A percentile compares a stretch with the other conserved stretches of the same genome.
phyloP scores from a whole-genome alignment of 2,113 vertebrate genomes.

The Prinia subflava region DNA sequence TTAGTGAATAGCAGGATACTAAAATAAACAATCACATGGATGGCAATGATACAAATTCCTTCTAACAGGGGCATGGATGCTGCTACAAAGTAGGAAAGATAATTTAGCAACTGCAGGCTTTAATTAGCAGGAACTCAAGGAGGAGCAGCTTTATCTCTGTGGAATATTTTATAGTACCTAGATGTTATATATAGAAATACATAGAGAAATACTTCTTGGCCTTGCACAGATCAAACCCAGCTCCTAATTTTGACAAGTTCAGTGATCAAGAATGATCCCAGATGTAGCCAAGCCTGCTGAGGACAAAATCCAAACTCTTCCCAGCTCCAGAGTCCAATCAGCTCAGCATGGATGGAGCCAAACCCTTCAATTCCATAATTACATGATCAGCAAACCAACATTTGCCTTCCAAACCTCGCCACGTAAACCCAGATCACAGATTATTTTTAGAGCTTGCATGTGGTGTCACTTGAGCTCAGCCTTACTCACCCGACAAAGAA shows the following conservation, averaged over 20 bases:
- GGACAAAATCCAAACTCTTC: not conserved
- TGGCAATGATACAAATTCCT: not conserved
- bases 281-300: accelerated
- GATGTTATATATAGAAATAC: not conserved
- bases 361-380: not conserved
- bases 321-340: not conserved
- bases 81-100: not conserved
- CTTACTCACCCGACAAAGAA: not conserved
- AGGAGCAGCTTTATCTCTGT: not conserved
- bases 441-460: not conserved
- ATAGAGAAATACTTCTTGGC: not conserved
- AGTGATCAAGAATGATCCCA: not conserved
- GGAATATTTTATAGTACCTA: not conserved
- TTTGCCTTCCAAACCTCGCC: not conserved
- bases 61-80: not conserved
- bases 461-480: not conserved
- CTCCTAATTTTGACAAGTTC: not conserved
- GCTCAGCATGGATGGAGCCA: not conserved
- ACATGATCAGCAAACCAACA: not conserved
- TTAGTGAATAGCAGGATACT: not conserved
- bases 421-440: not conserved
- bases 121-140: not conserved
- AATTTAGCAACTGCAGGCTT: not conserved
- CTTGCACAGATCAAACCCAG: not conserved
- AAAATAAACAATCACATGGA: not conserved